Evolutionary conservation across 1,140 invertebrate species (phyloP), one percentile per base, ranked within the genome.

Genomic region (Hycleus phaleratus): DNA sequence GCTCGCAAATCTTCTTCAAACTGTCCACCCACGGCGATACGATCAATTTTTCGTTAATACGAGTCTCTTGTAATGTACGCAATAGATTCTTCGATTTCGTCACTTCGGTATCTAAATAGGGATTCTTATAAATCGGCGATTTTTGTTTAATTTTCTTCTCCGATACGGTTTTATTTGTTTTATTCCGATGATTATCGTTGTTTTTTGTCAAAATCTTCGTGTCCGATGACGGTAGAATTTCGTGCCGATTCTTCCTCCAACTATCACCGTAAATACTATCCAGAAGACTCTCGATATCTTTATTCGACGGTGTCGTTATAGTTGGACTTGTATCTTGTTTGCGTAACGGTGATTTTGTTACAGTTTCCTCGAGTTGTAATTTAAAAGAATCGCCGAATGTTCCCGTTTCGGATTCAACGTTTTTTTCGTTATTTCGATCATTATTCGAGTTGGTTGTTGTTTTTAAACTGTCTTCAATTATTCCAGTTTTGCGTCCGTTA

Each of bases 201-300:
- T 11, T 46, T 25, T 49, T 49, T 54, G 12, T 18, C n/a, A 42
- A 57, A 45, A 46, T 48, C 49, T 59, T 50, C 12, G 49, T 49
- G 25, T 57, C 69, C 32, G 65, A 63, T 46, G 52, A 53, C 6
- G 62, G 52, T 57, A 69, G 54, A 56, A 73, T 58, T 45, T 59
- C 32, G n/a, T 68, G 59, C 51, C 63, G 62, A 46, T 71, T 68
- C 25, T 60, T 60, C 49, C 70, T 62, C 71, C 71, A 73, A 44
- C 50, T 62, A 26, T 61, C 60, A 12, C 71, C 71, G 67, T 73
- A 73, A 11, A 73, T 32, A 46, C 65, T 57, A 56, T 73, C 71
- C 43, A 73, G 57, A 26, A 72, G 49, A 26, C 60, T 58, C 45
- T 58, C 60, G 38, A 56, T 18, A 39, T 66, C 61, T 47, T 44